Evolutionary conservation across 2,113 vertebrate genomes (phyloP).

Genomic region (Rhipidura dahli): DNA sequence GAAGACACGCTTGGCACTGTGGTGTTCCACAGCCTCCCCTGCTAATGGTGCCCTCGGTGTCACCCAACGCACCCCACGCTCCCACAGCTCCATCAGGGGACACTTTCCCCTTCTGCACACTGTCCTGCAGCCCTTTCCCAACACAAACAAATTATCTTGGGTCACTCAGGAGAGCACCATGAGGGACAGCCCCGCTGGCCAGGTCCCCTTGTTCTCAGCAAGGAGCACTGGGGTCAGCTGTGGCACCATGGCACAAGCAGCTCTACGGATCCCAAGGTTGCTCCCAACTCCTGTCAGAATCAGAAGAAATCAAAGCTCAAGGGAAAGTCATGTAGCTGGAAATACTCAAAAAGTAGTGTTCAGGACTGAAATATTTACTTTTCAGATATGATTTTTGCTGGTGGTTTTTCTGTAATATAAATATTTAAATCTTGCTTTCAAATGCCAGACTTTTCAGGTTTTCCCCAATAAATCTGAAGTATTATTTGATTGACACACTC

Average conservation of each 20-base stretch:
- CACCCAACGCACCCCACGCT: rapidly evolving
- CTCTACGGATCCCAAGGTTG: neutral
- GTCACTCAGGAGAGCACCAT: neutral
- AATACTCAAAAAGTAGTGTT: slow-evolving; percentile 18
- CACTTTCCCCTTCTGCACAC: neutral
- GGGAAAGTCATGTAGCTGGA: slow-evolving; percentile 37
- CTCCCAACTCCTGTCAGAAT: neutral
- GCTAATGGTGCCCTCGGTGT: neutral
- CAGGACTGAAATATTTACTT: slow-evolving; percentile 49
- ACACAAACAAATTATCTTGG: neutral
- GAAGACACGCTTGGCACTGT: neutral
- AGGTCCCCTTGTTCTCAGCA: neutral
- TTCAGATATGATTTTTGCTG: slow-evolving; percentile 49
- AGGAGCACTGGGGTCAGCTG: rapidly evolving
- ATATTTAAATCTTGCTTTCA: slow-evolving; percentile 61
- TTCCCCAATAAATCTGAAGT: neutral
- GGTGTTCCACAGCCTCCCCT: neutral
- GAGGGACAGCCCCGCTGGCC: neutral
- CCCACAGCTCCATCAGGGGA: neutral
- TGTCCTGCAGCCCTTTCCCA: neutral
- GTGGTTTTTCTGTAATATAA: slow-evolving; percentile 43
- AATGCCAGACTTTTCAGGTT: neutral
- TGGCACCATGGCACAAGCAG: neutral
- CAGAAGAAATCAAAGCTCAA: neutral
- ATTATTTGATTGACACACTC: neutral